A percentile compares a stretch with the other conserved stretches of the same genome.
These are phyloP conservation scores for Heliopora coerulea DNA, from an alignment of 92 coral and sea anemone species.

Conservation along the genomic window DNA sequence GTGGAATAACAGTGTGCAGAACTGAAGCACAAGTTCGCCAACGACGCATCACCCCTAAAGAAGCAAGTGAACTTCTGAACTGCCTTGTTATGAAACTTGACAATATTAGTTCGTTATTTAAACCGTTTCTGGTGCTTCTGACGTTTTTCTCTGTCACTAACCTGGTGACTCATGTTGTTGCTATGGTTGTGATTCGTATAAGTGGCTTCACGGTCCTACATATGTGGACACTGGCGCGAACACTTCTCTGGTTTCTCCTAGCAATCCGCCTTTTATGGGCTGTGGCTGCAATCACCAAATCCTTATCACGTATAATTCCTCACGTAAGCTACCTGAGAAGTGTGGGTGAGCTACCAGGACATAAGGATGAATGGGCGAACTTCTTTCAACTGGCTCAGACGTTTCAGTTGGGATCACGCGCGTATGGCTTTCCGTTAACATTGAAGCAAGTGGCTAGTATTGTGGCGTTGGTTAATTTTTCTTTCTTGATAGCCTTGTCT, in stretches of 20 bases:
- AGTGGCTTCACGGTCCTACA: slow-evolving; percentile 56
- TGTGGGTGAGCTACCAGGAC: slow-evolving; percentile 67
- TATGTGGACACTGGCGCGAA: slow-evolving; percentile 88
- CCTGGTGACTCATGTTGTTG: slow-evolving; percentile 80
- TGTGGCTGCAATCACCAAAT: slow-evolving; percentile 67
- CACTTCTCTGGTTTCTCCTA: slow-evolving; percentile 77
- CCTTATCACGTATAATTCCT: slow-evolving; percentile 64
- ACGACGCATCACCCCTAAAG: slow-evolving; percentile 54
- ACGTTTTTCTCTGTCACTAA: slow-evolving; percentile 82
- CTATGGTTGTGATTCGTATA: slow-evolving; percentile 53
- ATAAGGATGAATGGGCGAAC: slow-evolving; percentile 69
- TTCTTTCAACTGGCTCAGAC: slow-evolving; percentile 73
- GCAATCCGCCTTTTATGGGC: slow-evolving; percentile 81
- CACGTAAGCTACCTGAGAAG: slow-evolving; percentile 74
- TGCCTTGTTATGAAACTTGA: slow-evolving; percentile 66
- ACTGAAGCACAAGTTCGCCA: neutral
- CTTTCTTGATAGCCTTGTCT: slow-evolving; percentile 72
- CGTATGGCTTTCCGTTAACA: slow-evolving; percentile 87
- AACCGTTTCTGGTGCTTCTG: slow-evolving; percentile 70
- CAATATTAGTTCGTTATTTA: slow-evolving; percentile 62
- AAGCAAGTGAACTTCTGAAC: slow-evolving; percentile 66
- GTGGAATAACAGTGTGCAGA: slow-evolving; percentile 21
- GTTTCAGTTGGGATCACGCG: slow-evolving; percentile 66
- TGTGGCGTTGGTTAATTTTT: slow-evolving; percentile 83
- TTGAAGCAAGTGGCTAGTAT: slow-evolving; percentile 78